phyloP scores from a whole-genome alignment of 2,888 invertebrate genomes.

The Drosophila mimetica region DNA sequence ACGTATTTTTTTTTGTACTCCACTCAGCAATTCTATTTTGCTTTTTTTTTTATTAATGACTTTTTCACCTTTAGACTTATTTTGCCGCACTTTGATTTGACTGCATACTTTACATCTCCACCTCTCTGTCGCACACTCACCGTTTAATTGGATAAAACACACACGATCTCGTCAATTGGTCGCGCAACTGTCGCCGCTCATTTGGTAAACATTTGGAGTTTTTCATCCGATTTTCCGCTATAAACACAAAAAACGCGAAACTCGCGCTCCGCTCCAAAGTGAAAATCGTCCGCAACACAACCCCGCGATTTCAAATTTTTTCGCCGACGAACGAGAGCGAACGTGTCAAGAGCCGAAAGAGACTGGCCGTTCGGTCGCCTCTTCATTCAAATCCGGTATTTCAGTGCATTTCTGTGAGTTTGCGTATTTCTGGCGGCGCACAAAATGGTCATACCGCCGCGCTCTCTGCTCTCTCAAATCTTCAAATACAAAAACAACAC shows the following conservation, averaged over 20 bases:
- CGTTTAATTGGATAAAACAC: slow-evolving; percentile 61
- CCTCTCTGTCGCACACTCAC: slow-evolving; percentile 64
- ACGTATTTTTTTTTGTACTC: slow-evolving; percentile 43
- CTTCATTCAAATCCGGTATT: background rate
- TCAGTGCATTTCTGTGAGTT: background rate
- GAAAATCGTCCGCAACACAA: slow-evolving; percentile 4
- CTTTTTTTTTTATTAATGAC: slow-evolving; percentile 70
- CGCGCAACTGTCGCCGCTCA: slow-evolving; percentile 54
- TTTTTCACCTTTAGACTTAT: slow-evolving; percentile 67
- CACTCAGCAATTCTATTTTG: slow-evolving; percentile 50
- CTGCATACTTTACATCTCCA: slow-evolving; percentile 26
- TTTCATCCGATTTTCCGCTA: slow-evolving; percentile 73
- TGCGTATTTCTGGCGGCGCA: background rate
- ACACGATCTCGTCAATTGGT: slow-evolving; percentile 64
- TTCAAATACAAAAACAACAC: background rate
- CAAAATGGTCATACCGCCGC: background rate
- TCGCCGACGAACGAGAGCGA: too few relatives aligned
- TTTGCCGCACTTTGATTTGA: slow-evolving; percentile 47
- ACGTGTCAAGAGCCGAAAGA: too few relatives aligned
- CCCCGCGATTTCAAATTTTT: background rate
- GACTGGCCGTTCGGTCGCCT: background rate
- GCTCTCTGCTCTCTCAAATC: background rate
- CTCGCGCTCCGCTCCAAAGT: slow-evolving; percentile 15
- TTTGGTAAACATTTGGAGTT: slow-evolving; percentile 68
- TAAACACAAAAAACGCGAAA: slow-evolving; percentile 64